Percentiles rank a stretch among this genome's conserved stretches.
Conservation (phyloP, 2,113 vertebrate species). For the Tricholaema leucomelas region DNA sequence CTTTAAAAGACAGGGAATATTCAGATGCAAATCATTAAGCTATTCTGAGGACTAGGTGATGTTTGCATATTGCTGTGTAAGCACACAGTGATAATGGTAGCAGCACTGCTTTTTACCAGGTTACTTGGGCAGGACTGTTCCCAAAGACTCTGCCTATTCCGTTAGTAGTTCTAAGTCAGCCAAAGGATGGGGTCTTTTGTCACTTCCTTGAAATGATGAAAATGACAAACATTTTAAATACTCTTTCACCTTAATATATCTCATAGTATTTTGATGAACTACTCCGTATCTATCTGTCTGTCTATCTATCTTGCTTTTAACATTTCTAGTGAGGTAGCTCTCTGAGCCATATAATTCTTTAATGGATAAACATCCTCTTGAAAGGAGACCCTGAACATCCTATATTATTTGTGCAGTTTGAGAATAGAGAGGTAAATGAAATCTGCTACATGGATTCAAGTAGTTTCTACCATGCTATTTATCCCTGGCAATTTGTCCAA, state of each 20-base stretch:
- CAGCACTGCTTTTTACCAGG: not conserved
- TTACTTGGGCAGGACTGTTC: conserved; percentile 2
- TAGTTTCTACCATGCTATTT: not conserved
- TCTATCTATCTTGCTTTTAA: not conserved
- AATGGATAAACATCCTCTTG: not conserved
- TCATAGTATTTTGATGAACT: not conserved
- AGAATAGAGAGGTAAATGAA: not conserved
- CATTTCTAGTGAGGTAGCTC: not conserved
- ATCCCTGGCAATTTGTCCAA: conserved; percentile 17
- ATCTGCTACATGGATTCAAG: not conserved
- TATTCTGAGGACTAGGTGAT: not conserved
- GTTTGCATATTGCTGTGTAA: not conserved
- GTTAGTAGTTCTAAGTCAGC: not conserved
- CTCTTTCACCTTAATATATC: not conserved
- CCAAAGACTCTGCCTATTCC: not conserved
- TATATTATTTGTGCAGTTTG: not conserved
- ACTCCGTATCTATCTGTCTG: not conserved
- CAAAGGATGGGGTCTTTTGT: not conserved
- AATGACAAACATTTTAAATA: not conserved
- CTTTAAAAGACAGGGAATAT: not conserved
- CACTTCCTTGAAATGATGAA: not conserved
- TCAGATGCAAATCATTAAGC: not conserved
- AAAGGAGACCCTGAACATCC: not conserved
- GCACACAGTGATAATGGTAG: not conserved
- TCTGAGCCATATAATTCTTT: not conserved